Evolutionary conservation across 2,888 invertebrate genomes (phyloP), one percentile per base, ranked within the genome.

Genomic region (Blera fallax): DNA sequence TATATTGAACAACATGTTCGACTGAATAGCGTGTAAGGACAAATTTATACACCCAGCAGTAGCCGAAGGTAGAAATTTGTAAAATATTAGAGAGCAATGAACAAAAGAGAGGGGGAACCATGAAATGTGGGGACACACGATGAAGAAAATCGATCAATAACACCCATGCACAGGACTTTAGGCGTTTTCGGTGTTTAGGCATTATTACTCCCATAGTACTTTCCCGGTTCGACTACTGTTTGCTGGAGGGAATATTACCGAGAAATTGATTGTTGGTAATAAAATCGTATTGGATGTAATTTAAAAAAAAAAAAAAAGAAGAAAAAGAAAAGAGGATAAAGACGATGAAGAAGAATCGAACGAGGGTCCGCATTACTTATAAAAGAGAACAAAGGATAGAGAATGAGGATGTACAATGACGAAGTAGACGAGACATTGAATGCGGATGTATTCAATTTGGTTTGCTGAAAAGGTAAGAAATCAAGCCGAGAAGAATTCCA

Each of bases 201-300:
- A 64, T 64, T 79, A 74, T 64, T 79, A 58, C 74, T 69, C 62
- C 74, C 24, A 48, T 40, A 50, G 54, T 56, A 7, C 16, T 34
- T 50, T 10, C 37, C 45, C 40, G 65, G 27, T 43, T 62, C 70
- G 69, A 56, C 56, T 62, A 32, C 60, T 60, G 50, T 50, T 72
- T 56, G 64, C 78, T 74, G 64, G 18, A 64, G 21, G 58, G 69
- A 84, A 84, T 80, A 80, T 84, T 80, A 76, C 69, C 10, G 27
- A 21, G 45, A 80, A 84, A 84, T 80, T 80, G 80, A 84, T 84
- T 84, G 70, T 70, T 70, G 58, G 79, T 69, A 84, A 84, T 84
- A 84, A 79, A 84, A 79, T 64, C 56, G 84, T 64, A 84, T 74
- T 84, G 74, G 64, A 27, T 74, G 74, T 65, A 79, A 84, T 79